Percentiles rank a stretch among this genome's conserved stretches.
phyloP scores from a whole-genome alignment of 2,888 invertebrate species.

The Scelioninae gen. 2 region DNA sequence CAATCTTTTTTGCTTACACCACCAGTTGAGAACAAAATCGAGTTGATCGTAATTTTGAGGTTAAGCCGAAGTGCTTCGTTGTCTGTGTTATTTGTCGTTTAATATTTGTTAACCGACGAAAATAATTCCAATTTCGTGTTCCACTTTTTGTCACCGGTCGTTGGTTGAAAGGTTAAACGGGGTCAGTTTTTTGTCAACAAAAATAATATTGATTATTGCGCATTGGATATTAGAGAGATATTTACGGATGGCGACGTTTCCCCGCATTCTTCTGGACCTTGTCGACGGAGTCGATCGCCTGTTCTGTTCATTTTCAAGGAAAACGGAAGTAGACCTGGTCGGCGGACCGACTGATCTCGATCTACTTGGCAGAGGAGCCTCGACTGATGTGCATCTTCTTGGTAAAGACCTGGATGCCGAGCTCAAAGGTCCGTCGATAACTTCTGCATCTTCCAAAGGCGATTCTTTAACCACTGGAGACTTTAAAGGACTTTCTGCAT shows the following conservation, averaged over 20 bases:
- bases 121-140: too few relatives aligned
- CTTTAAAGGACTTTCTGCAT: slow-evolving; percentile 27
- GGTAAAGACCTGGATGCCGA: slow-evolving; percentile 61
- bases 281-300: slow-evolving; percentile 55
- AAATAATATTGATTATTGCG: too few relatives aligned
- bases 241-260: slow-evolving; percentile 45
- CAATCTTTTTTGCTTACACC: too few relatives aligned
- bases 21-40: too few relatives aligned
- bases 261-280: slow-evolving; percentile 56
- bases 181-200: too few relatives aligned
- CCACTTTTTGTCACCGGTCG: too few relatives aligned
- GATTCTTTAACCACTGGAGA: slow-evolving; percentile 30
- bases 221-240: slow-evolving; percentile 8
- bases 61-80: too few relatives aligned
- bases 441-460: slow-evolving; percentile 24
- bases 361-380: slow-evolving; percentile 61
- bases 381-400: slow-evolving; percentile 68
- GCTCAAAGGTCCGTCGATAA: slow-evolving; percentile 55
- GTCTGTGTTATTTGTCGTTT: too few relatives aligned
- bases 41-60: too few relatives aligned
- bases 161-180: too few relatives aligned
- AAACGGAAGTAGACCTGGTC: slow-evolving; percentile 59
- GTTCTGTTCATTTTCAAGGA: slow-evolving; percentile 63
- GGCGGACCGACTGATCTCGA: slow-evolving; percentile 48
- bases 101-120: too few relatives aligned